Conservation (phyloP, 2,797 vertebrate genomes). For the Stomatorhinus walkeri region DNA sequence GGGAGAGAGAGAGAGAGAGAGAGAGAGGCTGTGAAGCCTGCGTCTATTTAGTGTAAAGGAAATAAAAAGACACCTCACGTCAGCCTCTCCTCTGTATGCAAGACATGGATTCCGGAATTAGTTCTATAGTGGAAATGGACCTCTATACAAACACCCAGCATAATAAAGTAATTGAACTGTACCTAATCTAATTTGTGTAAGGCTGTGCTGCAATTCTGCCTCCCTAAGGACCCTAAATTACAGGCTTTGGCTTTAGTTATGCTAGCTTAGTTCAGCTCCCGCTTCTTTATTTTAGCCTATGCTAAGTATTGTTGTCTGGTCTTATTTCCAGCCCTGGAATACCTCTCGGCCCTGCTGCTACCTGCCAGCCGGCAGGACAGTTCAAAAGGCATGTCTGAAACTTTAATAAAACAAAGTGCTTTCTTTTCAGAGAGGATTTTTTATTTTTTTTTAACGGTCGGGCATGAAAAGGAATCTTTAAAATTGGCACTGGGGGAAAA, state of each 20-base stretch:
- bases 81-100: background rate
- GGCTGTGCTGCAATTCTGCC: background rate
- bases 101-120: constrained; percentile 1
- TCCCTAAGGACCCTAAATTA: background rate
- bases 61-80: constrained; percentile 13
- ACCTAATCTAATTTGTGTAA: constrained; percentile 13
- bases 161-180: constrained; percentile 18
- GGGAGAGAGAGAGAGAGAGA: background rate
- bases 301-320: background rate
- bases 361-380: background rate
- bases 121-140: constrained; percentile 1
- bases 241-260: constrained; percentile 16
- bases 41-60: background rate
- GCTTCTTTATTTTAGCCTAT: constrained; percentile 1
- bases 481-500: constrained; percentile 30
- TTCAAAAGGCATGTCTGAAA: constrained; percentile 32
- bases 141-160: constrained; percentile 1
- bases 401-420: constrained; percentile 39
- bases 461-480: constrained; percentile 33
- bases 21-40: background rate
- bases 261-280: constrained; percentile 4
- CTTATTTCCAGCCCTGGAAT: background rate
- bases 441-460: constrained; percentile 42
- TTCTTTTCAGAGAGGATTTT: constrained; percentile 23
- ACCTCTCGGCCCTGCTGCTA: background rate